phyloP scores from a whole-genome alignment of 2,888 invertebrate species.

The Nemurella pictetii region DNA sequence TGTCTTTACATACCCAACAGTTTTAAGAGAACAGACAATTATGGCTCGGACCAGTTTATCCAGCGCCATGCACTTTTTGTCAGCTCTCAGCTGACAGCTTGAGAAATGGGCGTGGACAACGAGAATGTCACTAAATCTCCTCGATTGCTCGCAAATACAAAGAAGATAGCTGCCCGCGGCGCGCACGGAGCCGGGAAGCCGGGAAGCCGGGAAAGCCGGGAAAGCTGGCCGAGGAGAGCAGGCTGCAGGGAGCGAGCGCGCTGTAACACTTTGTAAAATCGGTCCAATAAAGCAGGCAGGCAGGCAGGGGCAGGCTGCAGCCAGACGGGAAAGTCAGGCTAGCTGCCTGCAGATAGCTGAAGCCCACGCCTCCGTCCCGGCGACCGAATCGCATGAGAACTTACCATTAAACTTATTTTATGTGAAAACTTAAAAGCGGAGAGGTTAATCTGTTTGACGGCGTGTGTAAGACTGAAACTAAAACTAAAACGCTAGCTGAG shows the following conservation, averaged over 20 bases:
- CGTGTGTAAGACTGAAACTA: neutral
- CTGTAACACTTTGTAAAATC: neutral
- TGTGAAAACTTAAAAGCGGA: neutral
- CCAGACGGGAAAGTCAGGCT: no score
- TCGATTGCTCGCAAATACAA: neutral
- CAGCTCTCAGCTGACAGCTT: neutral
- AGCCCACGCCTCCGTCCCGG: neutral
- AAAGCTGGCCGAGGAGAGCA: neutral
- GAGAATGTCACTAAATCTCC: neutral
- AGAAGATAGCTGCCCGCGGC: neutral
- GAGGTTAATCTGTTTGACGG: neutral
- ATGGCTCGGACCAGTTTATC: neutral
- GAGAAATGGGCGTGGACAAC: neutral
- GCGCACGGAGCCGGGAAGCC: neutral
- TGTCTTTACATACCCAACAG: no score
- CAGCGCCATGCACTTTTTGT: neutral
- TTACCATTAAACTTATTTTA: neutral
- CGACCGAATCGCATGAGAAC: neutral
- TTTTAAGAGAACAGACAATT: neutral
- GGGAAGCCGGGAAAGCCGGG: neutral
- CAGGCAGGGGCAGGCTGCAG: no score
- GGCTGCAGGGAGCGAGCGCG: neutral
- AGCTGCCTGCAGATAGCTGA: neutral
- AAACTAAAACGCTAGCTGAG: neutral
- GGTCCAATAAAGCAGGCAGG: neutral